Evolutionary conservation across 2,797 vertebrate genomes (phyloP), one percentile per base, ranked within the genome.

Genomic region (Cetoscarus ocellatus): DNA sequence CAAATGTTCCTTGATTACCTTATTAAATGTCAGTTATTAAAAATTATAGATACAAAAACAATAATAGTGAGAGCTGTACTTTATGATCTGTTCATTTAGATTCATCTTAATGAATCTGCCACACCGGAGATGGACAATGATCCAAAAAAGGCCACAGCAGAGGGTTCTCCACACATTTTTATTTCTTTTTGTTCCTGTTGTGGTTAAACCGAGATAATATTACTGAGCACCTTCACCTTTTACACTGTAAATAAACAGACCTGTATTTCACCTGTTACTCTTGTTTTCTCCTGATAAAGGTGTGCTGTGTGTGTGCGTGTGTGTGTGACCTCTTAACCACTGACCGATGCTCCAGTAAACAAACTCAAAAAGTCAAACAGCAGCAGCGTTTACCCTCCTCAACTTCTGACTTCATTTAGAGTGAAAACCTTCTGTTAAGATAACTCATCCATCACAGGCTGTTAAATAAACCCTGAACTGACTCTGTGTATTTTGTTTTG

Each of bases 261-360:
- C 43, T 56, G 38, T 8, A 12, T 68, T 72, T 35, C 27, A 47
- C 40, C 57, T 70, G 27, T 59, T 57, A 56, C 65, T 77, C 70
- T 77, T 67, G 69, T 77, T 86, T 83, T 86, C 62, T 67, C 49
- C 56, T 48, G 79, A 84, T 77, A 77, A 83, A 72, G 67, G 43
- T 17, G 27, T 47, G 10, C 11, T 42, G 67, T 65, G 7, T 51
- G n/a, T 44, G 40, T 42, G 40, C 9, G 40, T 67, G 11, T 51
- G 47, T 51, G 51, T 61, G 53, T 82, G 67, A 71, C 45, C 61
- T 75, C 68, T 77, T 75, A 85, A 78, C 81, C 70, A 61, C 11
- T 79, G 72, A 83, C 60, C 67, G 8, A 55, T 44, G 79, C 53
- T 71, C 61, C 15, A 61, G 70, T 87, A 76, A 77, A 85, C 85